These are phyloP conservation scores for Scolopax mira DNA, from an alignment of 2,113 vertebrate species.

Conservation along the genomic window DNA sequence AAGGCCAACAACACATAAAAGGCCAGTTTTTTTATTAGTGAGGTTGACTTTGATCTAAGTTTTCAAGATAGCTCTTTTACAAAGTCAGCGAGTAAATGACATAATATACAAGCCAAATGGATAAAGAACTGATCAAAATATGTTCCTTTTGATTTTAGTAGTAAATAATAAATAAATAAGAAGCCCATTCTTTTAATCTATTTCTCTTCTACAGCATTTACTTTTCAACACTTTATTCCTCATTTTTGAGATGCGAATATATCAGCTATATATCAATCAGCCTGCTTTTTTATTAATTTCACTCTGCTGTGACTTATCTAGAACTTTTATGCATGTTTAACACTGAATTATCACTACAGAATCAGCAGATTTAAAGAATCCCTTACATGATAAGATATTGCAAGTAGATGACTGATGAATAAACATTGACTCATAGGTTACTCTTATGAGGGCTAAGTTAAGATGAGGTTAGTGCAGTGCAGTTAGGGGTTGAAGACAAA, in stretches of 20 bases:
- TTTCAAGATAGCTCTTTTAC: background rate
- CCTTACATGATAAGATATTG: background rate
- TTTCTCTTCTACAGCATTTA: background rate
- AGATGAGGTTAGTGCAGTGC: background rate
- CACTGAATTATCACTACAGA: background rate
- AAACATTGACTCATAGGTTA: background rate
- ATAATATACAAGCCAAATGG: background rate
- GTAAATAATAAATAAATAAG: background rate
- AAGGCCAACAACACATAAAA: background rate
- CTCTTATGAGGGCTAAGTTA: background rate
- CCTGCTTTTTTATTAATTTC: background rate
- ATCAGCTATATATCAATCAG: too few species aligned
- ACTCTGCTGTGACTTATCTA: background rate
- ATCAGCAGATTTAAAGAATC: background rate
- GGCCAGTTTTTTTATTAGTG: background rate
- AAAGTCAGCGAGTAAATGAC: background rate
- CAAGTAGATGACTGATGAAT: background rate
- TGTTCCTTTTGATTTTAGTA: background rate
- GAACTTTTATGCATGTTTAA: background rate
- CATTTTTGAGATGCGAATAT: background rate
- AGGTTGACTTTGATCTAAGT: background rate
- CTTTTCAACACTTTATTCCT: background rate
- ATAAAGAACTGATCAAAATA: background rate
- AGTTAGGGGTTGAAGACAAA: background rate
- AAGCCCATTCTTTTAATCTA: background rate